phyloP scores from a whole-genome alignment of 2,888 invertebrate genomes.

The Stenodema calcarata region DNA sequence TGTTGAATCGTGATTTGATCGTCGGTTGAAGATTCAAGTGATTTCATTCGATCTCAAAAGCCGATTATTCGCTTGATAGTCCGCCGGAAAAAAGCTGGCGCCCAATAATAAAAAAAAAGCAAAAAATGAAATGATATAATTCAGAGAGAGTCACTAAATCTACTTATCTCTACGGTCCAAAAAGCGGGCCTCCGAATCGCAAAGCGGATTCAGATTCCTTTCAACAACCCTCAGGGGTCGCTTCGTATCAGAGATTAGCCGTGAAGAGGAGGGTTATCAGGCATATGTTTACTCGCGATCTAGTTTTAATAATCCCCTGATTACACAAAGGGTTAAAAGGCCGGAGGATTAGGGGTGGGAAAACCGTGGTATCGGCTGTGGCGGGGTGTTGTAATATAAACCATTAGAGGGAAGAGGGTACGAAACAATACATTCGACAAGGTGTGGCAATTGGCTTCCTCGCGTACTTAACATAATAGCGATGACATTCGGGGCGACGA shows the following conservation, averaged over 20 bases:
- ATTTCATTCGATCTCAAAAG: background rate
- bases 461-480: too few relatives aligned
- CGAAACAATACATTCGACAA: too few relatives aligned
- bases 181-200: background rate
- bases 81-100: background rate
- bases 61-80: background rate
- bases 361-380: background rate
- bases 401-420: too few relatives aligned
- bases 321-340: background rate
- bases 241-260: too few relatives aligned
- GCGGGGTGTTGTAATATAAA: too few relatives aligned
- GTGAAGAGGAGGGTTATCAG: slow-evolving; percentile 4
- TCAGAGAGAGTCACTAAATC: background rate
- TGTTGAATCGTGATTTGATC: too few relatives aligned
- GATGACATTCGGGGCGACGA: too few relatives aligned
- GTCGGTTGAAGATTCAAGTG: background rate
- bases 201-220: background rate
- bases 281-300: slow-evolving; percentile 42
- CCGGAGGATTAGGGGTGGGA: background rate
- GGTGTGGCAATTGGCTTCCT: too few relatives aligned
- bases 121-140: background rate
- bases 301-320: slow-evolving; percentile 40
- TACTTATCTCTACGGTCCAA: background rate
- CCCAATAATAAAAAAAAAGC: too few relatives aligned
- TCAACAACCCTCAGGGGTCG: background rate